Evolutionary conservation across 2,888 invertebrate genomes (phyloP).

Genomic region (Drosophila aldrichi): DNA sequence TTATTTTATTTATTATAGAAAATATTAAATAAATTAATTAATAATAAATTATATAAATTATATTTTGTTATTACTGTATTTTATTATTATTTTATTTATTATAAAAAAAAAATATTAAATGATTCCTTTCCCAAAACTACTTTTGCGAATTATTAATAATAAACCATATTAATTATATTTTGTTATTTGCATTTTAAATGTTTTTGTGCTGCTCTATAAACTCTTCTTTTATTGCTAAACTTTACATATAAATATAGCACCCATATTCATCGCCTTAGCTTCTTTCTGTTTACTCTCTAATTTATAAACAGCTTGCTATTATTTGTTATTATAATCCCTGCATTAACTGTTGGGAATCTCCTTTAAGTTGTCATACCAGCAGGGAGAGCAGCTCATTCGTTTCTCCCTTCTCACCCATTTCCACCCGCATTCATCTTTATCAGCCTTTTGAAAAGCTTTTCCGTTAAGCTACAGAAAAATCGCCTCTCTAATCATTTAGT

Average conservation of each 20-base stretch:
- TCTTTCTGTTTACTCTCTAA: not conserved
- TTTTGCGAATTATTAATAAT: too few relatives aligned
- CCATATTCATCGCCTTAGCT: too few relatives aligned
- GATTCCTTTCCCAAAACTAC: too few relatives aligned
- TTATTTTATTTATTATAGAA: too few relatives aligned
- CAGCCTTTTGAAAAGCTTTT: conserved; percentile 28
- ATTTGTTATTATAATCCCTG: not conserved
- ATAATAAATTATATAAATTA: too few relatives aligned
- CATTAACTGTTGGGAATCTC: not conserved
- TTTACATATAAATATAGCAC: not conserved
- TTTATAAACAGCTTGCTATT: not conserved
- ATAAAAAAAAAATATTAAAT: too few relatives aligned
- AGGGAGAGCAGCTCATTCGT: not conserved
- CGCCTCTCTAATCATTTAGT: conserved; percentile 47
- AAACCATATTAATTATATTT: too few relatives aligned
- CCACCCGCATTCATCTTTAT: conserved; percentile 23
- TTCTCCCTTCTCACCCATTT: not conserved
- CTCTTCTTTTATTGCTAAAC: not conserved
- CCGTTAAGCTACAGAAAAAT: conserved; percentile 33
- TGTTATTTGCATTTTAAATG: too few relatives aligned
- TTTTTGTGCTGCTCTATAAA: not conserved
- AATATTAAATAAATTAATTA: too few relatives aligned
- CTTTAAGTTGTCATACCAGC: not conserved
- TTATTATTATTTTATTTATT: too few relatives aligned
- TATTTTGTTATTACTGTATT: too few relatives aligned